Base-by-base conservation (phyloP, 2,113 vertebrate genomes). In the Oreochromis aureus region DNA sequence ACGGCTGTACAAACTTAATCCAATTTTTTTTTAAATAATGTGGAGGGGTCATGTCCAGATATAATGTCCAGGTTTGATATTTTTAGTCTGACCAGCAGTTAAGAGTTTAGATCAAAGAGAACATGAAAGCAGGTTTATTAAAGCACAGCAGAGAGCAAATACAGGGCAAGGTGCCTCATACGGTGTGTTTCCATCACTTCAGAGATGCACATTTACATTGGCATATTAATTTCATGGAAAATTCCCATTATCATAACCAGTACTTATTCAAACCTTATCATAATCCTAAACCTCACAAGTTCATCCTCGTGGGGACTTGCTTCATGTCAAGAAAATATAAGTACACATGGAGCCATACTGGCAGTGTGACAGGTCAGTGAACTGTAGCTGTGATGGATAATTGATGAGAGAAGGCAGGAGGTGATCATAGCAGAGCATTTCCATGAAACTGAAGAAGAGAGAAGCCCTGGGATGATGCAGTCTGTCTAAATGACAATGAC, bases 401-500 rank as follows among this genome's bases (percentile, higher is more conserved):
- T 94, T 59, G 66, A 93, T 89, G 80, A 83, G 51, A 18, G 55
- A 6, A 66, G 80, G 81, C 90, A 4, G 61, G 46, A 63, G 86
- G 86, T 86, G 88, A 93, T 88, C 73, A 93, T 61, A 78, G 83
- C 4, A 11, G 71, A 89, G 55, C 61, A 44, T 87, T 89, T 90
- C 36, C 78, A 80, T 93, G 90, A 90, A 91, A 90, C 84, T 63
- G 76, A 84, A 91, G 91, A 87, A 41, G 85, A 24, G 27, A n/a
- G 36, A 83, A 16, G 71, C 44, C 41, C 24, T 6, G 81, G 15
- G 87, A 85, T 1, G 71, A 53, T 53, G 55, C 83, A 66, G 59
- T 69, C 12, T 16, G n/a, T 85, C 56, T 78, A 32, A 66, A 30
- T 13, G 5, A 19, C 34, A 13, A 30, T 22, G 27, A 32, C 48